phyloP scores from a whole-genome alignment of 2,888 invertebrate genomes.

The Kryphioiulus occultus region DNA sequence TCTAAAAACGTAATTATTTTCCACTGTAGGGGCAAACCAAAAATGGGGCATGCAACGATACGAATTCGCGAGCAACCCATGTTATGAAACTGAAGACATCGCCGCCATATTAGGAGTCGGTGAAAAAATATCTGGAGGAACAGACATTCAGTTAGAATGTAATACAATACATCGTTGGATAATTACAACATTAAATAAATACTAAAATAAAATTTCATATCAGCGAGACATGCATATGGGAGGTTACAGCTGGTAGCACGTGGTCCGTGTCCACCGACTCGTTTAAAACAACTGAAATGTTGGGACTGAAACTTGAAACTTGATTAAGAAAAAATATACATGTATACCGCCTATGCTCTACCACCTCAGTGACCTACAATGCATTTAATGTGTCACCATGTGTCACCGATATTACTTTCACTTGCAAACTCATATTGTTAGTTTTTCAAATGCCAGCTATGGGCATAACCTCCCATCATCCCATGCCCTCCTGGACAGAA shows the following conservation, averaged over 20 bases:
- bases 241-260: neutral
- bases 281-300: neutral
- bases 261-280: neutral
- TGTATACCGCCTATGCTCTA: neutral
- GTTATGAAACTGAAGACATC: neutral
- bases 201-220: neutral
- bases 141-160: no score
- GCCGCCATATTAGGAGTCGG: neutral
- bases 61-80: neutral
- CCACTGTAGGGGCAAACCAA: neutral
- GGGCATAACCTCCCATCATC: no score
- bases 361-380: neutral
- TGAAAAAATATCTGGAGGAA: no score
- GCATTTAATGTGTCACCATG: neutral
- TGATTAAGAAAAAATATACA: no score
- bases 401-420: no score
- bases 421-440: no score
- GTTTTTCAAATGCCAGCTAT: no score
- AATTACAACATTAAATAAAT: neutral
- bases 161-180: no score
- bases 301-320: neutral
- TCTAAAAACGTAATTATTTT: neutral
- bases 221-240: neutral
- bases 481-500: no score
- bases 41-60: neutral